Base-by-base conservation (phyloP, 1,140 invertebrate species). In the Megathymus violae region DNA sequence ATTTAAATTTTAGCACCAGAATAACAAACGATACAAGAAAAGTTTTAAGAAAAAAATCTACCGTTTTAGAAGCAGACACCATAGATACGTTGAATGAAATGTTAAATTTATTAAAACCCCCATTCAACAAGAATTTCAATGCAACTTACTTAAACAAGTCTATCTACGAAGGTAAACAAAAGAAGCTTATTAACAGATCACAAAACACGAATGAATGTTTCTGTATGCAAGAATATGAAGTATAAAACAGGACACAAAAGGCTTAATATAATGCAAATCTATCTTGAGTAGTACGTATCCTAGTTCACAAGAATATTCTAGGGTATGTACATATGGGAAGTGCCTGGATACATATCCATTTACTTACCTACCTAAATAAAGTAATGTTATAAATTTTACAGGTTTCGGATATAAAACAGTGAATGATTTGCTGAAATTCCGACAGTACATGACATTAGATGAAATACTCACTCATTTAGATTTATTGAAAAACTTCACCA, bases 1-100 rank as follows among this genome's bases (percentile, higher is more conserved):
- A 89, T 51, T 64, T 89, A 48, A 88, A 81, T 65, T 83, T 77
- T 9, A 89, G 69, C 64, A 80, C 83, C 7, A 88, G 80, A 72
- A 82, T 89, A 48, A 74, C 74, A 3, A 79, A 74, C 22, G 84
- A 89, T 27, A 81, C 87, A 7, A 82, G 77, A 59, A 83, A 80
- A 68, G 59, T 83, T 2, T 56, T 89, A 11, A 80, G 74, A 71
- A 83, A 79, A 66, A 78, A 76, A 56, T 27, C 66, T 13, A 15
- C 69, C 1, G 51, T 66, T 15, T 63, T 89, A 62, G 76, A 80
- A 17, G 58, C 47, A 46, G 67, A 85, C 17, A 82, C 72, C 15
- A 15, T 81, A 19, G 80, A 85, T 40, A 56, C 60, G 1, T 64
- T 89, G 47, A 80, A 75, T 47, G 52, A 67, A 22, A 79, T 67